Percentiles rank a stretch among this genome's conserved stretches.
Evolutionary conservation across 1,140 invertebrate genomes (phyloP).

Genomic region (Steinernema khuongi): DNA sequence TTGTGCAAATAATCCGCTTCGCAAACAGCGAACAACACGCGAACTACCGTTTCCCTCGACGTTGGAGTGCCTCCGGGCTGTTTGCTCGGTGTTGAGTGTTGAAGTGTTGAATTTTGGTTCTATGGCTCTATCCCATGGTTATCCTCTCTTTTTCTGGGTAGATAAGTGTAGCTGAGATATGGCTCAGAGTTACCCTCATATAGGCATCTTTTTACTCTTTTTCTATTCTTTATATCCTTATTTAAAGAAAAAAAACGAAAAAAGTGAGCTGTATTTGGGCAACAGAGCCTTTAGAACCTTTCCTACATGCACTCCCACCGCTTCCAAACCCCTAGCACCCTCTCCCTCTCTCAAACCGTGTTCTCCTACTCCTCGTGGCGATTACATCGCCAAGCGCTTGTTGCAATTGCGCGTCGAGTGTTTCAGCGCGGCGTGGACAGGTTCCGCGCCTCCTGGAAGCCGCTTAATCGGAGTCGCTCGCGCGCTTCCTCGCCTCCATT

Average conservation of each 20-base stretch:
- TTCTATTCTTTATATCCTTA: no score
- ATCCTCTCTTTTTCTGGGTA: no score
- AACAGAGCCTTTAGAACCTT: no score
- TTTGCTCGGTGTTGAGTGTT: neutral
- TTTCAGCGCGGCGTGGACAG: neutral
- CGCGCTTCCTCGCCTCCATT: neutral
- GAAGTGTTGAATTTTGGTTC: no score
- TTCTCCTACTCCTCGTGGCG: neutral
- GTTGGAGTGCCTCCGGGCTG: neutral
- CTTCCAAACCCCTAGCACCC: no score
- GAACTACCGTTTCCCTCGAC: constrained; percentile 4
- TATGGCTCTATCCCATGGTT: no score
- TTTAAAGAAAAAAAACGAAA: no score
- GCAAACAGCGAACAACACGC: neutral
- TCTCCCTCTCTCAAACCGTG: neutral
- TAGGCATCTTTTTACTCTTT: no score
- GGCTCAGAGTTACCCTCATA: no score
- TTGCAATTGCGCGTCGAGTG: neutral
- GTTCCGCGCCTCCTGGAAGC: neutral
- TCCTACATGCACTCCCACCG: no score
- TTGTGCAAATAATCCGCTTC: constrained; percentile 11
- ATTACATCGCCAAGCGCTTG: constrained; percentile 10
- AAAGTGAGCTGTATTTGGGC: no score
- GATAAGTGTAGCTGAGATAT: no score
- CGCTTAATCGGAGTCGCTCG: neutral